These are phyloP conservation scores for Hephaestus fuliginosus DNA, from an alignment of 2,797 vertebrate genomes.

Conservation along the genomic window DNA sequence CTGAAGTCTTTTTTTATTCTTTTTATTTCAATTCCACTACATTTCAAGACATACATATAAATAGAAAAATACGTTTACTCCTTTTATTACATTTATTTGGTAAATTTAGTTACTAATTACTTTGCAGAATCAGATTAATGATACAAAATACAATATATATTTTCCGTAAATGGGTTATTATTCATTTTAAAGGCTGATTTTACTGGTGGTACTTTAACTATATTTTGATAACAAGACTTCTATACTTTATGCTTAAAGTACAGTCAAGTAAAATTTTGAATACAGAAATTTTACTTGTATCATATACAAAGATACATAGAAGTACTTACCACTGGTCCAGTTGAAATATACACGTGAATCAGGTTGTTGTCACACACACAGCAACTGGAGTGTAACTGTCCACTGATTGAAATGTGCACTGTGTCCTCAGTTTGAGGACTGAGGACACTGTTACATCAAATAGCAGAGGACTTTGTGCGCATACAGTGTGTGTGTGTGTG, in stretches of 20 bases:
- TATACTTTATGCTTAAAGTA: background rate
- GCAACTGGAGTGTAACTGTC: conserved; percentile 47
- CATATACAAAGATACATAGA: background rate
- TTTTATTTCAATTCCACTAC: background rate
- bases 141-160: background rate
- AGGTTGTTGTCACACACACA: conserved; percentile 29
- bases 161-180: background rate
- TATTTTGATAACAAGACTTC: background rate
- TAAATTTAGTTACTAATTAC: background rate
- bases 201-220: background rate
- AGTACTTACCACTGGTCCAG: conserved; percentile 12
- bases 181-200: background rate
- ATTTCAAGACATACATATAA: background rate
- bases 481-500: conserved; percentile 7
- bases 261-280: background rate
- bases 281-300: background rate
- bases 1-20: background rate
- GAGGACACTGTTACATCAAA: conserved; percentile 32
- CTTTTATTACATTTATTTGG: background rate
- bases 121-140: background rate
- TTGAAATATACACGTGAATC: conserved; percentile 42
- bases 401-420: conserved; percentile 60
- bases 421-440: conserved; percentile 4
- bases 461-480: conserved; percentile 23
- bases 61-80: too few species aligned